Evolutionary conservation across 2,888 invertebrate species (phyloP).

Genomic region (Chrysotoxum bicinctum): DNA sequence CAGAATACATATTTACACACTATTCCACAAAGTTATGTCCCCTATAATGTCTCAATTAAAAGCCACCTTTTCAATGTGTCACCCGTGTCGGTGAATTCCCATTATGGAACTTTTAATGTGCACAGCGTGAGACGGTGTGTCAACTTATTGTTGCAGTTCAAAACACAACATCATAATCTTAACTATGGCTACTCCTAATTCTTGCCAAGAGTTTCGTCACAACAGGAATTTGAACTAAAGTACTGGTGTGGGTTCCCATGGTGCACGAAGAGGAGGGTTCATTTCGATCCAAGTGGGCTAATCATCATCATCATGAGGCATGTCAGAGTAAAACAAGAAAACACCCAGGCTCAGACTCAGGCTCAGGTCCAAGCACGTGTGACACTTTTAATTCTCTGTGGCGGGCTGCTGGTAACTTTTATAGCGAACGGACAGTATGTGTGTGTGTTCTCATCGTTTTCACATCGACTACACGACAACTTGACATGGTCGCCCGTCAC

Average conservation of each 20-base stretch:
- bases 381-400: constrained; percentile 60
- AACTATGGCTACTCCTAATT: constrained; percentile 21
- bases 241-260: constrained; percentile 45
- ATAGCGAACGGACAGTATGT: too few species aligned
- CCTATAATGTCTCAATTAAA: constrained; percentile 63
- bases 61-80: constrained; percentile 36
- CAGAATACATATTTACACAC: not conserved
- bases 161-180: constrained; percentile 37
- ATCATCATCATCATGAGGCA: constrained; percentile 36
- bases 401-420: constrained; percentile 19
- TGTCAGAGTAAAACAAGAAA: constrained; percentile 18
- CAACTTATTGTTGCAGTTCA: constrained; percentile 22
- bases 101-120: constrained; percentile 60
- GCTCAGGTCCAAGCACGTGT: constrained; percentile 67
- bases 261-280: constrained; percentile 10
- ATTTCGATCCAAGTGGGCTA: constrained; percentile 26
- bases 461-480: constrained; percentile 55
- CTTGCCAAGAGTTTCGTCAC: constrained; percentile 37
- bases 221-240: constrained; percentile 36
- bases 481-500: constrained; percentile 35
- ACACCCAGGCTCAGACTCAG: constrained; percentile 43
- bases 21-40: constrained; percentile 14
- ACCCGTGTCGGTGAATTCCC: constrained; percentile 24
- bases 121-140: constrained; percentile 54
- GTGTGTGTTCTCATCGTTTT: constrained; percentile 29